These are phyloP conservation scores for Rousettus leschenaultii DNA, from an alignment of 2,113 vertebrate genomes.

Conservation along the genomic window DNA sequence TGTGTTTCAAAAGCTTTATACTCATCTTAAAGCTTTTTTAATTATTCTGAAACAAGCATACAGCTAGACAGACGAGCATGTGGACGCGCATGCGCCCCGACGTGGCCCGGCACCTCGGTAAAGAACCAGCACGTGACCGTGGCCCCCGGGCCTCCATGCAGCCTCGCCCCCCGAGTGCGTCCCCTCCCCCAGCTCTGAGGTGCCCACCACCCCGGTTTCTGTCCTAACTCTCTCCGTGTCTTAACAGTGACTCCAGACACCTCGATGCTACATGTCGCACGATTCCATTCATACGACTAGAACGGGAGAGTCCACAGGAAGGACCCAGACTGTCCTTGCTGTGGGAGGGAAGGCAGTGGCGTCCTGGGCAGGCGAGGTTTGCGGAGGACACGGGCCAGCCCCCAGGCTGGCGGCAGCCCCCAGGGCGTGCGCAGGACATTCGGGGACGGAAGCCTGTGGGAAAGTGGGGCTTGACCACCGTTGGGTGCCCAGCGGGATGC, in stretches of 20 bases:
- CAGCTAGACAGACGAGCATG: too few species aligned
- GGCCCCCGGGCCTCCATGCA: fast-evolving
- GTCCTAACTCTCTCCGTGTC: background rate
- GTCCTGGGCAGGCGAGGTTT: fast-evolving
- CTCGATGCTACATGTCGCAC: too few species aligned
- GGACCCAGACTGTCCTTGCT: background rate
- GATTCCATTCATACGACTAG: fast-evolving
- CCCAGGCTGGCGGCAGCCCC: background rate
- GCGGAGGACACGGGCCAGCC: background rate
- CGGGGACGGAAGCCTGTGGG: background rate
- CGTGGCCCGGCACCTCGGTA: background rate
- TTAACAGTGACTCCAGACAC: too few species aligned
- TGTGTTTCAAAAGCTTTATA: fast-evolving
- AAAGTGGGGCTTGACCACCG: fast-evolving
- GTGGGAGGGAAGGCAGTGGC: fast-evolving
- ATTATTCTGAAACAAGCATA: background rate
- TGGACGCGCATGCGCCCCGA: too few species aligned
- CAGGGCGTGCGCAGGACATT: fast-evolving
- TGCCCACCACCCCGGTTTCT: fast-evolving
- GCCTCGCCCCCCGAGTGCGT: fast-evolving
- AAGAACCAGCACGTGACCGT: fast-evolving
- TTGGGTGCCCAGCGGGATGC: fast-evolving
- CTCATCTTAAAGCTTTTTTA: background rate
- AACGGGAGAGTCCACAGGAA: background rate
- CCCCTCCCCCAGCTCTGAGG: background rate